phyloP scores from a whole-genome alignment of 1,140 invertebrate species.

The Potamilus streckersoni region DNA sequence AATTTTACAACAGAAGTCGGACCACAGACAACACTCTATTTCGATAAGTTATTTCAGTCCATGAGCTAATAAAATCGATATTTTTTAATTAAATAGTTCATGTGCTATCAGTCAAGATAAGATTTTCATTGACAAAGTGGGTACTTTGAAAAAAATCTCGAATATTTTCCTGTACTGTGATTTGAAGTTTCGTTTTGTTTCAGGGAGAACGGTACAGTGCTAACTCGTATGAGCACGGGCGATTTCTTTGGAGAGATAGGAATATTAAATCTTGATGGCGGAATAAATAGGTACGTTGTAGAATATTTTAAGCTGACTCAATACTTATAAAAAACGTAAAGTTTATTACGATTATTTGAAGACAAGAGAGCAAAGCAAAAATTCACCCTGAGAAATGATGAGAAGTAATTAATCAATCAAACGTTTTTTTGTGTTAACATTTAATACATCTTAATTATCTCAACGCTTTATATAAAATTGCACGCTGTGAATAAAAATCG shows the following conservation, averaged over 20 bases:
- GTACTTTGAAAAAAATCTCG: neutral
- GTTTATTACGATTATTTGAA: neutral
- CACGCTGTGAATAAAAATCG: no score
- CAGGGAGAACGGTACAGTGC: conserved; percentile 90
- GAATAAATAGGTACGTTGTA: conserved; percentile 87
- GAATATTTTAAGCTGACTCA: neutral
- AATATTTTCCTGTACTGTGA: neutral
- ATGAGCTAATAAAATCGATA: neutral
- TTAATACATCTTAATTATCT: no score
- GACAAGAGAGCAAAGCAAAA: neutral
- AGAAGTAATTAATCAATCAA: no score
- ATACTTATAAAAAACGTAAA: neutral
- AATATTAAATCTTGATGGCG: conserved; percentile 92
- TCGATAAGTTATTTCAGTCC: no score
- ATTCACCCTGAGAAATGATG: no score
- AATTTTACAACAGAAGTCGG: no score
- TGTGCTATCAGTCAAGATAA: neutral
- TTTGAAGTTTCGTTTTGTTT: conserved; percentile 33
- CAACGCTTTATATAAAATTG: no score
- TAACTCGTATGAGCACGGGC: conserved; percentile 96
- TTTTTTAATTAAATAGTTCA: neutral
- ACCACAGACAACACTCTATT: no score
- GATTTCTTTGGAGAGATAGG: conserved; percentile 99
- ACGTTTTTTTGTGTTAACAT: no score
- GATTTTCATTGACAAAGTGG: neutral